Base-by-base conservation (phyloP, 1,140 invertebrate genomes). In the Scylla paramamosain region DNA sequence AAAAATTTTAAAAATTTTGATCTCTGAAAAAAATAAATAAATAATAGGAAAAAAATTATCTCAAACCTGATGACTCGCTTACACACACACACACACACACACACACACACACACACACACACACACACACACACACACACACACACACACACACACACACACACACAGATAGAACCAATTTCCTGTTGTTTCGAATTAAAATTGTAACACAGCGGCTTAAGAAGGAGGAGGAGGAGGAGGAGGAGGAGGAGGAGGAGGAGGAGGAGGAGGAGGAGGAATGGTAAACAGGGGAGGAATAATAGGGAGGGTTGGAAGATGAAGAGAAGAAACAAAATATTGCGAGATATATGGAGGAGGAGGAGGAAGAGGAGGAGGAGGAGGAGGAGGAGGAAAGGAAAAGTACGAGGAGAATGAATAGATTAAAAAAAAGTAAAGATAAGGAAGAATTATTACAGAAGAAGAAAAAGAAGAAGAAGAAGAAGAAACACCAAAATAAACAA, bases 131-230 rank as follows among this genome's bases (percentile, higher is more conserved):
- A 86, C 32, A 86, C 84, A 31, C 84, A 31, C 84, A 31, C 84
- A 31, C 84, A 31, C 84, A 31, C 84, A 31, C 84, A 31, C 84
- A 31, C 84, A 31, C 84, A 31, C 84, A 31, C 84, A 16, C 84
- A 59, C 52, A 59, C 52, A 59, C 10, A 52, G 48, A 52, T 52
- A n/a, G 87, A 46, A 31, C 84, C 93, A 90, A 94, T 94, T 90
- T 90, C 87, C 93, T 89, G 52, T 90, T 90, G 87, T 77, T 89
- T 94, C 89, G 93, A 94, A 82, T 94, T 88, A 46, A 90, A 94
- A 94, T 45, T 67, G 29, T 67, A 59, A 59, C 52, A 59, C 52
- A 59, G 52, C 52, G 31, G 25, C n/a, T 45, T 31, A 48, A 12
- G 32, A n/a, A 90, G 28, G 45, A 48, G n/a, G 88, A 90, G 46